Evolutionary conservation across 2,113 vertebrate genomes (phyloP).

Genomic region (Hippocampus mohnikei): DNA sequence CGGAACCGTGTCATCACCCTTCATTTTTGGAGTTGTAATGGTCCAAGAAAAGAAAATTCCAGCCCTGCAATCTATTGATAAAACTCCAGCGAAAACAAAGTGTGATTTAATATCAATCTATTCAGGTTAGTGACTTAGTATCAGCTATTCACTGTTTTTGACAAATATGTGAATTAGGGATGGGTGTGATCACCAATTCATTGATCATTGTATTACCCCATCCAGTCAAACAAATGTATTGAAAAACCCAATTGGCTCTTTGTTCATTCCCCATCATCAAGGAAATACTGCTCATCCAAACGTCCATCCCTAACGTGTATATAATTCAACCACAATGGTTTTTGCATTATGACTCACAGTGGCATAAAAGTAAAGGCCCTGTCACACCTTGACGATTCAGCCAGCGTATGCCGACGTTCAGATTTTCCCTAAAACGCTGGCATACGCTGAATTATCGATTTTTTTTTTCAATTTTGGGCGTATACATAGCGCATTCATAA

Average conservation of each 20-base stretch:
- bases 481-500: too few species aligned
- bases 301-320: neutral
- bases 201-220: neutral
- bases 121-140: too few species aligned
- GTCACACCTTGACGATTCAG: too few species aligned
- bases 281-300: neutral
- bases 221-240: too few species aligned
- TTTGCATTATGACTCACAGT: neutral
- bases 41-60: conserved; percentile 6
- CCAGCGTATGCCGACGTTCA: too few species aligned
- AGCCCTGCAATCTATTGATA: neutral
- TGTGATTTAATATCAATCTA: neutral
- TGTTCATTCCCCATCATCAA: neutral
- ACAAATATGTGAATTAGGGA: neutral
- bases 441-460: too few species aligned
- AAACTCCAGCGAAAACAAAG: neutral
- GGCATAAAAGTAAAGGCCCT: too few species aligned
- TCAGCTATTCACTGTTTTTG: too few species aligned
- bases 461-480: too few species aligned
- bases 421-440: too few species aligned
- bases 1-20: conserved; percentile 6
- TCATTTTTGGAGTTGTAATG: conserved; percentile 13
- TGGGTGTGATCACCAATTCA: neutral
- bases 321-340: neutral
- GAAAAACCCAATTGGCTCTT: too few species aligned